phyloP scores from a whole-genome alignment of 1,140 invertebrate species.

The Pseudomyrmex pallidus region DNA sequence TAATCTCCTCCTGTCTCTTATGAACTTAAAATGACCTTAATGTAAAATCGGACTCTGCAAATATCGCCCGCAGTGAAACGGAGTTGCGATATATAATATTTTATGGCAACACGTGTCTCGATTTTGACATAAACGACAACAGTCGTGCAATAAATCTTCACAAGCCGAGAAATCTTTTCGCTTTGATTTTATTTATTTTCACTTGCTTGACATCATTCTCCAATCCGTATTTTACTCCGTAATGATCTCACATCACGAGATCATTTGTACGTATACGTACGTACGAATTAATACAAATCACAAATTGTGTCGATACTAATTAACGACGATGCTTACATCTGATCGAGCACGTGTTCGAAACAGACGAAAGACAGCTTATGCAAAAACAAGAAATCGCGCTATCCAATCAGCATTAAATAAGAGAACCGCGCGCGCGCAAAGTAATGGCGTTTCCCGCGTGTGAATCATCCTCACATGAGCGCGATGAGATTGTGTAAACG shows the following conservation, averaged over 20 bases:
- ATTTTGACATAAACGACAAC: constrained; percentile 59
- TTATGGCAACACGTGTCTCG: constrained; percentile 71
- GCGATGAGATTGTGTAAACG: not conserved
- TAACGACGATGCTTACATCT: constrained; percentile 17
- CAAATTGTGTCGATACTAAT: constrained; percentile 65
- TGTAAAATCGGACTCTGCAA: constrained; percentile 73
- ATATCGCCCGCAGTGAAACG: constrained; percentile 73
- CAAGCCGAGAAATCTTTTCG: not conserved
- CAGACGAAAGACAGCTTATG: not conserved
- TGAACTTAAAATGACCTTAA: constrained; percentile 78
- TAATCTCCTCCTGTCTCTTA: constrained; percentile 51
- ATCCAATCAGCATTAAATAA: constrained; percentile 51
- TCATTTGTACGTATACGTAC: not conserved
- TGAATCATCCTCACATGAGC: not conserved
- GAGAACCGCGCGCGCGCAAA: constrained; percentile 10
- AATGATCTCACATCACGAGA: constrained; percentile 58
- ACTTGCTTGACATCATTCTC: constrained; percentile 32
- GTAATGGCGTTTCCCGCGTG: not conserved
- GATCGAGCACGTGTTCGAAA: constrained; percentile 29
- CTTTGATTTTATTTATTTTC: not conserved
- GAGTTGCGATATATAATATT: constrained; percentile 59
- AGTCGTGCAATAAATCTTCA: not conserved
- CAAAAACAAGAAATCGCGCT: constrained; percentile 26
- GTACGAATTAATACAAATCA: constrained; percentile 52
- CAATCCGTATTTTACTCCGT: constrained; percentile 48